A percentile compares a stretch with the other conserved stretches of the same genome.
phyloP scores from a whole-genome alignment of 1,140 invertebrate genomes.

The Leptestheria dahalacensis region DNA sequence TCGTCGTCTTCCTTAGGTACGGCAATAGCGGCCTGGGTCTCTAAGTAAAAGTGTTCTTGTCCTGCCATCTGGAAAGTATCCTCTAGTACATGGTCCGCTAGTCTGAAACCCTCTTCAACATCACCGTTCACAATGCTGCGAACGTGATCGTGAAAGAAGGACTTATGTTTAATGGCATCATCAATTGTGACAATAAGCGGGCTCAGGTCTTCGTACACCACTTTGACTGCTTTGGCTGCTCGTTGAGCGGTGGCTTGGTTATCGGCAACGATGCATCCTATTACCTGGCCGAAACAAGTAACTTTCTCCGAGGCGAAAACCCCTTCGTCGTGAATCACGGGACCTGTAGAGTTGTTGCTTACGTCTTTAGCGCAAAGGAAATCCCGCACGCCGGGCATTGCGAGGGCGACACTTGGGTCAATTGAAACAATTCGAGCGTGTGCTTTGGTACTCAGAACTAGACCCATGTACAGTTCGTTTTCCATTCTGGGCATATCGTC shows the following conservation, averaged over 20 bases:
- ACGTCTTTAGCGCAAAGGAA: constrained; percentile 58
- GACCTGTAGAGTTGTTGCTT: constrained; percentile 44
- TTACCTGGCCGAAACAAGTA: constrained; percentile 54
- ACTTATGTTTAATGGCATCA: constrained; percentile 57
- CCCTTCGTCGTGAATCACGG: constrained; percentile 62
- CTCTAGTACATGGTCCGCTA: constrained; percentile 46
- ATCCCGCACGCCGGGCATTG: constrained; percentile 50
- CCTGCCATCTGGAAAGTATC: constrained; percentile 68
- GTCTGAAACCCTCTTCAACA: constrained; percentile 41
- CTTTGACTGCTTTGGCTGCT: constrained; percentile 52
- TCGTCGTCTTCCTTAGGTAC: constrained; percentile 52
- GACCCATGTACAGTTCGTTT: constrained; percentile 55
- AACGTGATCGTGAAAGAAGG: constrained; percentile 38
- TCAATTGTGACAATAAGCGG: constrained; percentile 71
- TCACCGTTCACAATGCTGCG: constrained; percentile 41
- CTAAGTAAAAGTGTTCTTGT: constrained; percentile 94
- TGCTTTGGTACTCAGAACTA: constrained; percentile 61
- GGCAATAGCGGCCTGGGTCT: constrained; percentile 59
- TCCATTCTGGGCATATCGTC: constrained; percentile 66
- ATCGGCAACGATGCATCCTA: constrained; percentile 58
- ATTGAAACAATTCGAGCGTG: constrained; percentile 62
- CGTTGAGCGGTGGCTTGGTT: constrained; percentile 54
- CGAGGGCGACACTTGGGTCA: constrained; percentile 53
- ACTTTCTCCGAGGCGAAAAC: constrained; percentile 54
- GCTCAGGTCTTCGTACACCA: constrained; percentile 54